phyloP scores from a whole-genome alignment of 2,113 vertebrate genomes.

The Microcebus murinus region DNA sequence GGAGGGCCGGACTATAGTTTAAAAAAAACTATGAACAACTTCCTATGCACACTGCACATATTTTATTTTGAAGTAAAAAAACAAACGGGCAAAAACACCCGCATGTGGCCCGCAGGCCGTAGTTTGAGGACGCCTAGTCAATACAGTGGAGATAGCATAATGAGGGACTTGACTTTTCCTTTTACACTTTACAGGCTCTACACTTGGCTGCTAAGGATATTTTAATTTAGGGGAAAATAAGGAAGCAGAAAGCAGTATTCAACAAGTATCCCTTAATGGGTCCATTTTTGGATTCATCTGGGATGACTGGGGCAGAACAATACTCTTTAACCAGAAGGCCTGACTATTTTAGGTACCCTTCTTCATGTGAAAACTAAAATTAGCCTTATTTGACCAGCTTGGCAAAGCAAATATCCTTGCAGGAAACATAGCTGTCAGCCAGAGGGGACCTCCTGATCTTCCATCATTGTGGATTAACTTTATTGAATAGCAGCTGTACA shows the following conservation, averaged over 20 bases:
- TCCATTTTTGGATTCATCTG: not conserved
- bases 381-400: slow-evolving; percentile 14
- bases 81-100: too few species aligned
- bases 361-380: slow-evolving; percentile 41
- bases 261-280: not conserved
- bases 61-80: too few species aligned
- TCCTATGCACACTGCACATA: too few species aligned
- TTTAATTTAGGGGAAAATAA: slow-evolving; percentile 38
- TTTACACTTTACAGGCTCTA: not conserved
- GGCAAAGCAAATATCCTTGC: slow-evolving; percentile 51
- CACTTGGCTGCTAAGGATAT: slow-evolving; percentile 21
- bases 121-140: not conserved
- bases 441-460: slow-evolving; percentile 2
- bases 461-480: slow-evolving; percentile 49
- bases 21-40: too few species aligned
- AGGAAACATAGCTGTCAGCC: not conserved
- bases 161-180: not conserved
- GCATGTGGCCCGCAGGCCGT: too few species aligned
- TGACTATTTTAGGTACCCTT: not conserved
- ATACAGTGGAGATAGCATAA: not conserved
- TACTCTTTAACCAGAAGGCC: not conserved
- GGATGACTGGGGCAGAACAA: not conserved
- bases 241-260: not conserved
- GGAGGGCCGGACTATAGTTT: too few species aligned
- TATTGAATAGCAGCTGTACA: slow-evolving; percentile 18